A percentile compares a stretch with the other conserved stretches of the same genome.
These are phyloP conservation scores for Argentina silus DNA, from an alignment of 2,797 vertebrate genomes.

Conservation along the genomic window DNA sequence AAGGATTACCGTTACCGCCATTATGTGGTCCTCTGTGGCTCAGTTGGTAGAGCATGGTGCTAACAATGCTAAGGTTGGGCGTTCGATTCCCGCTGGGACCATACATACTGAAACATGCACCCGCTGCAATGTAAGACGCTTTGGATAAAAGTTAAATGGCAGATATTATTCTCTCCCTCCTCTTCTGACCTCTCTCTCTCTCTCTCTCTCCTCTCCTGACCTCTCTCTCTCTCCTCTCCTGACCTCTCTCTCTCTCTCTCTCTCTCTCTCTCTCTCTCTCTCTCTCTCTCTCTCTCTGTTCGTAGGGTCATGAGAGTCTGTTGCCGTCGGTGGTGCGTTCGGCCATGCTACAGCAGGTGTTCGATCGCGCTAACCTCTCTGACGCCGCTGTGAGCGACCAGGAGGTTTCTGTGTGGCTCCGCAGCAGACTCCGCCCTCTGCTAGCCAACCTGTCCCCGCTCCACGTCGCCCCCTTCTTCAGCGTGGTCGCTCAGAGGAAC, in stretches of 20 bases:
- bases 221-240: too few species aligned
- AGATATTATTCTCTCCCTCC: neutral
- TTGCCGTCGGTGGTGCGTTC: conserved; percentile 56
- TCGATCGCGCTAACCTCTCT: conserved; percentile 69
- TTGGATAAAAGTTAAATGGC: too few species aligned
- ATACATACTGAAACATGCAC: too few species aligned
- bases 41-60: too few species aligned
- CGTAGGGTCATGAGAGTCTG: conserved; percentile 40
- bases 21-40: too few species aligned
- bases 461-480: conserved; percentile 65
- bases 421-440: conserved; percentile 60
- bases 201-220: neutral
- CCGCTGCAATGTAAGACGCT: too few species aligned
- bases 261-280: too few species aligned
- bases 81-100: too few species aligned
- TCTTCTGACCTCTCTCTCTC: neutral
- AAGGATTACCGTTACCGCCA: too few species aligned
- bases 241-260: neutral
- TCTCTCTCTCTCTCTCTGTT: neutral
- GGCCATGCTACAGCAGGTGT: conserved; percentile 71
- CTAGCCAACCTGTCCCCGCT: conserved; percentile 47
- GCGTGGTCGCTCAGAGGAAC: conserved; percentile 57
- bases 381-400: conserved; percentile 51
- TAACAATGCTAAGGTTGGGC: too few species aligned
- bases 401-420: conserved; percentile 63